Base-by-base conservation (phyloP, 1,140 invertebrate species). In the Aphis gossypii region DNA sequence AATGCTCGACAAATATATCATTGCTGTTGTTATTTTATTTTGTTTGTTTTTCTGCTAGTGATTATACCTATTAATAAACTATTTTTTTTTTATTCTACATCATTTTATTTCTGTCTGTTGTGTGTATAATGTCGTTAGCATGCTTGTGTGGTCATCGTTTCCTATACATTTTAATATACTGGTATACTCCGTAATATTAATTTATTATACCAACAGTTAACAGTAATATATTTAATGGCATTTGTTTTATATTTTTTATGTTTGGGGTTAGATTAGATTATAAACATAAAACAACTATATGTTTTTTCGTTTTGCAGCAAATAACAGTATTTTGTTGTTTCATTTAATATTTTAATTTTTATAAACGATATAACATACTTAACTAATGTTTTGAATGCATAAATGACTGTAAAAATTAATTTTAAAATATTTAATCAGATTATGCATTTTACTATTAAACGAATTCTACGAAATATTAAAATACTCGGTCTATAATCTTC, bases 41-140 rank as follows among this genome's bases (percentile, higher is more conserved):
- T 76, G 60, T 76, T 76, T 76, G 60, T 76, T 76, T 84, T 41
- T 84, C 83, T 84, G 21, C 38, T 41, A 41, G 38, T 41, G 83
- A 84, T 84, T 84, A 44, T 41, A 41, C 83, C 83, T 84, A 84
- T 84, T 84, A 84, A 84, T 84, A 84, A 84, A 84, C 83, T 41
- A 41, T 84, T 84, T 41, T 41, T 82, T 51, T 84, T 25, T 84
- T 84, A 41, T 41, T 25, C 41, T 41, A 41, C 83, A 25, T 76
- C 38, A 41, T 25, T 84, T 84, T 41, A 41, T 84, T 84, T 41
- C 9, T 41, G 35, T 84, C 83, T 84, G 38, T 84, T 23, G 38
- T 25, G 83, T 41, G 83, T 25, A 41, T 41, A 84, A 84, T 84
- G 83, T 84, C 38, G 35, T 41, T 41, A 41, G 38, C 83, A 8